These are phyloP conservation scores for Autographa pulchrina DNA, from an alignment of 2,888 invertebrate species.

Conservation along the genomic window DNA sequence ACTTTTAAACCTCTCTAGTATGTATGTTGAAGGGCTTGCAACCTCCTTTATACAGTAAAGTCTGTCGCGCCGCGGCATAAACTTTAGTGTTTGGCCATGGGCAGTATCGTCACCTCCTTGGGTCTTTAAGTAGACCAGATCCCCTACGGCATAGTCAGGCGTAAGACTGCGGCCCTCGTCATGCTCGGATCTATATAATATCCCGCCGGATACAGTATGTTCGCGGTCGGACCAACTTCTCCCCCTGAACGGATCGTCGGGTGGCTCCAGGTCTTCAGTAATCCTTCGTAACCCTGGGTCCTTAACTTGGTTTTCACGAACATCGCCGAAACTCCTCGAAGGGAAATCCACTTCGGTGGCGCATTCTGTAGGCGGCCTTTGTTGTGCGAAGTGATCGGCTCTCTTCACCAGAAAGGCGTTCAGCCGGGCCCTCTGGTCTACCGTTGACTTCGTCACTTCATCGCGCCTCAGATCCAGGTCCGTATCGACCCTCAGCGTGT, in stretches of 20 bases:
- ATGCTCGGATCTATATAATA: background rate
- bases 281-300: background rate
- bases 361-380: conserved; percentile 27
- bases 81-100: too few relatives aligned
- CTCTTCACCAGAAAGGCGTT: background rate
- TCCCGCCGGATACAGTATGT: too few relatives aligned
- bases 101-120: too few relatives aligned
- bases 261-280: background rate
- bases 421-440: background rate
- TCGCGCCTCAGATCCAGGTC: background rate
- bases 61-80: too few relatives aligned
- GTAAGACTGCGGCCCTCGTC: too few relatives aligned
- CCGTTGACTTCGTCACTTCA: background rate
- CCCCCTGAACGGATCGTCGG: conserved; percentile 15
- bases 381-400: background rate
- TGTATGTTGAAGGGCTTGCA: too few relatives aligned
- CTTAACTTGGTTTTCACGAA: background rate
- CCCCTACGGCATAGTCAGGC: too few relatives aligned
- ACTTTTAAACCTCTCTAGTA: too few relatives aligned
- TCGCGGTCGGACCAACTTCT: conserved; percentile 4
- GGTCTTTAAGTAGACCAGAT: too few relatives aligned
- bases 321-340: background rate
- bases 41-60: too few relatives aligned
- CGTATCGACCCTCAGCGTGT: conserved; percentile 5
- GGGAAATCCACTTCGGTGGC: conserved; percentile 23